Evolutionary conservation across 2,797 vertebrate genomes (phyloP).

Genomic region (Argyrosomus regius): DNA sequence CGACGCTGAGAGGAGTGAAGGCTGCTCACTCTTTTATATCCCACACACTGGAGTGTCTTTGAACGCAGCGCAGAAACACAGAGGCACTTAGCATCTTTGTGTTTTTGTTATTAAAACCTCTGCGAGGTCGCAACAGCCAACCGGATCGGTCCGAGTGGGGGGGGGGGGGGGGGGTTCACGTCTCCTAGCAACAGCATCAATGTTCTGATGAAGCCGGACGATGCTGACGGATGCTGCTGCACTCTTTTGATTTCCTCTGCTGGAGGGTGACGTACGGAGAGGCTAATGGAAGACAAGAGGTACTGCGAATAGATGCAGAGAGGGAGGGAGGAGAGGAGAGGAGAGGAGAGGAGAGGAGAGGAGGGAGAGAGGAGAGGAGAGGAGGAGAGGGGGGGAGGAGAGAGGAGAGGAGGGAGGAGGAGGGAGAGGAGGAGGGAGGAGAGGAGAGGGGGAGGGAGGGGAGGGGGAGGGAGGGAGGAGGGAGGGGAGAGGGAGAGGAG

Average conservation of each 20-base stretch:
- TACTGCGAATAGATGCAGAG: conserved; percentile 18
- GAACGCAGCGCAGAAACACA: neutral
- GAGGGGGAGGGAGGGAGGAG: no score
- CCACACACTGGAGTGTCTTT: neutral
- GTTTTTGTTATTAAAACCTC: neutral
- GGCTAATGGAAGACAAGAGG: conserved; percentile 53
- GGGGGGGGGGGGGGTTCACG: conserved; percentile 13
- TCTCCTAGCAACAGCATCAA: conserved; percentile 65
- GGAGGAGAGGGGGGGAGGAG: neutral
- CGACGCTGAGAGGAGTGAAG: neutral
- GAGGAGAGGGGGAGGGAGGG: neutral
- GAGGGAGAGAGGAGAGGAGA: neutral
- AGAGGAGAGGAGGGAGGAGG: neutral
- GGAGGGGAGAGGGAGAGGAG: neutral
- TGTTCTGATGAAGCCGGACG: conserved; percentile 30
- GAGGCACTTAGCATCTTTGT: conserved; percentile 8
- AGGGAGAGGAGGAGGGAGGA: neutral
- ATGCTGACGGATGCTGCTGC: neutral
- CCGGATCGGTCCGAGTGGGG: neutral
- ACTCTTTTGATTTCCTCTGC: conserved; percentile 29
- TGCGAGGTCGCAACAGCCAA: neutral
- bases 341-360: neutral
- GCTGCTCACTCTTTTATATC: no score
- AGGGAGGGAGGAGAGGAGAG: neutral
- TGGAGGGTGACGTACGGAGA: conserved; percentile 6